Evolutionary conservation across 2,888 invertebrate genomes (phyloP), one percentile per base, ranked within the genome.

Genomic region (Teleogryllus oceanicus): DNA sequence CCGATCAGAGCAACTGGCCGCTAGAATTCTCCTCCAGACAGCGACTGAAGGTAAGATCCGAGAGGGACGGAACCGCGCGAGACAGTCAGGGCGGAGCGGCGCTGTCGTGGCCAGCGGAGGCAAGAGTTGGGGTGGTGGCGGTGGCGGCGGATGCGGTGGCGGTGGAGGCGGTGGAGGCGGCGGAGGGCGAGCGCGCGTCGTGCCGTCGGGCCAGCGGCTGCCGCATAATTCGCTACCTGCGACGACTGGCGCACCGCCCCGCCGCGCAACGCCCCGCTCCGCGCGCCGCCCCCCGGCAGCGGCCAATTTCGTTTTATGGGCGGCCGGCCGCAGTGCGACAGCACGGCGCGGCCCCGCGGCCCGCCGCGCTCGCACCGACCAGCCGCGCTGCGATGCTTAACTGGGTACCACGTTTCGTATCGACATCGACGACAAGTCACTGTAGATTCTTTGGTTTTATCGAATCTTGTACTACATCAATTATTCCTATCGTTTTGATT

Each of bases 311-410:
- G 62, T 62, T 62, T 62, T 62, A 62, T 10, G 11, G 62, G 62
- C 11, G 62, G 62, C 62, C 62, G 62, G 62, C 62, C 62, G 62
- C 62, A 62, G 62, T 62, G 62, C 62, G 62, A 62, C 62, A 62
- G 62, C 37, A 37, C 37, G 37, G 37, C 37, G 37, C 37, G 37
- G 37, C 37, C 37, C 8, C 37, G 37, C 37, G 8, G 8, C 24
- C 2, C 37, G 37, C 8, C 24, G 1, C 37, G 37, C 8, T 8
- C 37, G 37, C 37, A 8, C 5, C 37, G 1, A 4, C 37, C 37
- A 8, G 37, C 37, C 37, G 8, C 8, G 37, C 37, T 4, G 37
- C 37, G 37, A 37, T 37, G 37, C 37, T 37, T 8, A 5, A 5
- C 37, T 37, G 37, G 37, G 8, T 8, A 37, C 37, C 37, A 8